Percentiles rank a stretch among this genome's conserved stretches.
These are phyloP conservation scores for Uropsilus gracilis DNA, from an alignment of 2,113 vertebrate species.

Conservation along the genomic window DNA sequence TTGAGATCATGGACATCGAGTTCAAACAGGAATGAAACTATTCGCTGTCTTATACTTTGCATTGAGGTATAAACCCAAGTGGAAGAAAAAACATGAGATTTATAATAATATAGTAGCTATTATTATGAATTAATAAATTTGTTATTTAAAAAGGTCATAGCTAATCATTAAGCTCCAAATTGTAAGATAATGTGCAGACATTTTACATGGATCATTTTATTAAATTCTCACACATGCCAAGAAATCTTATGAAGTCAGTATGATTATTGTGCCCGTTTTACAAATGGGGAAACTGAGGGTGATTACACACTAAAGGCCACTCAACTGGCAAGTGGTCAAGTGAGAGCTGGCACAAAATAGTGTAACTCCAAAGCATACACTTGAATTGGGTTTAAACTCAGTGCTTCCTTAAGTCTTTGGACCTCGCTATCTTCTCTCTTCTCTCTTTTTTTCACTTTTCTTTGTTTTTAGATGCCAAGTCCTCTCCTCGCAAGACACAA, in stretches of 20 bases:
- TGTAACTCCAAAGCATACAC: neutral
- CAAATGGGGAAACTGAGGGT: neutral
- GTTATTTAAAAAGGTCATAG: neutral
- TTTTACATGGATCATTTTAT: neutral
- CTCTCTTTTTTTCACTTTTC: constrained; percentile 9
- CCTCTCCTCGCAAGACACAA: neutral
- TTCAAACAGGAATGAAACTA: neutral
- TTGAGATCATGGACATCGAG: neutral
- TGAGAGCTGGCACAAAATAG: too few relatives aligned
- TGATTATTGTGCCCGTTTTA: neutral
- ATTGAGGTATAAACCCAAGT: neutral
- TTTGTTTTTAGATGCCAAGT: constrained; percentile 23
- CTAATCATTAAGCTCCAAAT: neutral
- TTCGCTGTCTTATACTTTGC: neutral
- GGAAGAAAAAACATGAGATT: neutral
- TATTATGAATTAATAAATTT: neutral
- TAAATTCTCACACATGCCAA: neutral
- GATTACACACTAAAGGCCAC: neutral
- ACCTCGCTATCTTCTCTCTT: neutral
- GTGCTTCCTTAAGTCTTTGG: neutral
- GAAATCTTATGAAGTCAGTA: neutral
- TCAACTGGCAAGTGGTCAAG: neutral
- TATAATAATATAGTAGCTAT: neutral
- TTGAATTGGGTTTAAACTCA: neutral
- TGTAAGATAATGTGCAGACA: neutral